Conservation (phyloP, 2,888 invertebrate species). For the Proisotoma minuta region DNA sequence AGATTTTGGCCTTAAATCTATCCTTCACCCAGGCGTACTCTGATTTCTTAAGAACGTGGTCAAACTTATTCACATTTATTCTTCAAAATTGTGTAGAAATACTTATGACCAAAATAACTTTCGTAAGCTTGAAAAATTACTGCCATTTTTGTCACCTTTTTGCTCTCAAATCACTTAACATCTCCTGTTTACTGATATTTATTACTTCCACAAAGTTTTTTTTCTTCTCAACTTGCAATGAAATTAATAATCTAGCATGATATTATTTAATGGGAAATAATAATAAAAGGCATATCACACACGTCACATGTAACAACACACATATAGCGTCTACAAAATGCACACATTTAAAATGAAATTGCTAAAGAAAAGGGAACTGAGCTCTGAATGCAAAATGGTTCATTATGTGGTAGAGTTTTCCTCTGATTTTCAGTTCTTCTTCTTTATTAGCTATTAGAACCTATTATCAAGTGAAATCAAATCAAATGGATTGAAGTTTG, state of each 20-base stretch:
- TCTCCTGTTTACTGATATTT: too few relatives aligned
- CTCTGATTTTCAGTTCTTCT: conserved; percentile 27
- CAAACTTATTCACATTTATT: neutral
- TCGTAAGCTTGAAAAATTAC: conserved; percentile 2
- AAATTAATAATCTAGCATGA: too few relatives aligned
- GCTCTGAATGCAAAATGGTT: conserved; percentile 19
- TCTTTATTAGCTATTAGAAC: conserved; percentile 33
- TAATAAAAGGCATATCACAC: too few relatives aligned
- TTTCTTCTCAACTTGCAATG: too few relatives aligned
- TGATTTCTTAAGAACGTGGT: too few relatives aligned
- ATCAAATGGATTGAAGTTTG: conserved; percentile 23
- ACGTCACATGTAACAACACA: too few relatives aligned
- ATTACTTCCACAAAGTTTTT: too few relatives aligned
- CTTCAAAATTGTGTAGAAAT: conserved; percentile 2
- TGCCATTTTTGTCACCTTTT: neutral
- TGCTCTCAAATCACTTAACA: too few relatives aligned
- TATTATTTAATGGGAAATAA: too few relatives aligned
- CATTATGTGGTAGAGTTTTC: conserved; percentile 26
- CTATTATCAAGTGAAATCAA: conserved; percentile 33
- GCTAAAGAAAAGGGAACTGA: too few relatives aligned
- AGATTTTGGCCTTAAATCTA: neutral
- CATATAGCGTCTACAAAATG: too few relatives aligned
- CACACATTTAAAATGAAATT: too few relatives aligned
- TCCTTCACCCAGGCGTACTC: neutral
- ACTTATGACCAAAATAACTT: conserved; percentile 3